Evolutionary conservation across 2,888 invertebrate genomes (phyloP), one percentile per base, ranked within the genome.

Genomic region (Phrixothrix hirtus): DNA sequence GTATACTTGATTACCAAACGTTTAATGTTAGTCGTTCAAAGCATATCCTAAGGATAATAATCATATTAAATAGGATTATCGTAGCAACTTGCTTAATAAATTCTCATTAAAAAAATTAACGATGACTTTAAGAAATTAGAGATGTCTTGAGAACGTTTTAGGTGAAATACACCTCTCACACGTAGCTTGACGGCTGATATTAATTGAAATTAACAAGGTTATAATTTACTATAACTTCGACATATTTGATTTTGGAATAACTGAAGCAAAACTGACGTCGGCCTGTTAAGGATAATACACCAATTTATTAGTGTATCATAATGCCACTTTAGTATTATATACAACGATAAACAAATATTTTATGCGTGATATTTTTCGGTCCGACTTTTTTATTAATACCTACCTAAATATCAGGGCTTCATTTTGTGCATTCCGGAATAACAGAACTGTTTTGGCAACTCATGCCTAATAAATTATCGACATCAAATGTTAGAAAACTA

Each of bases 191-290:
- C 25, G 32, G 31, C 21, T 11, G 42, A 25, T 30, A 17, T 34
- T 43, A 43, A 43, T 43, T 43, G 42, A 43, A 43, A 43, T 26
- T 43, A 43, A 43, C 42, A 15, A 14, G 42, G 42, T 26, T 34
- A 34, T 43, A 43, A 43, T 34, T 43, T 32, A 43, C 21, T 14
- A 14, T 34, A 43, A 43, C 30, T 34, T 32, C 42, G 42, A 43
- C 42, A 34, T 43, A 32, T 43, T 26, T 34, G 42, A 32, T 34
- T 30, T 43, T 32, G 42, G 32, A 32, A 31, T 16, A 34, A 43
- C 42, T 10, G 13, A 21, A 12, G 21, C 25, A 34, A 43, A 34
- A 30, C 30, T 36, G 25, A 5, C 31, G 42, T 32, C 34, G 14
- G n/a, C 15, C 15, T 26, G 32, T 32, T 5, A 25, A 25, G 32